Conservation (phyloP, 2,797 vertebrate species). For the Phataginus tricuspis region DNA sequence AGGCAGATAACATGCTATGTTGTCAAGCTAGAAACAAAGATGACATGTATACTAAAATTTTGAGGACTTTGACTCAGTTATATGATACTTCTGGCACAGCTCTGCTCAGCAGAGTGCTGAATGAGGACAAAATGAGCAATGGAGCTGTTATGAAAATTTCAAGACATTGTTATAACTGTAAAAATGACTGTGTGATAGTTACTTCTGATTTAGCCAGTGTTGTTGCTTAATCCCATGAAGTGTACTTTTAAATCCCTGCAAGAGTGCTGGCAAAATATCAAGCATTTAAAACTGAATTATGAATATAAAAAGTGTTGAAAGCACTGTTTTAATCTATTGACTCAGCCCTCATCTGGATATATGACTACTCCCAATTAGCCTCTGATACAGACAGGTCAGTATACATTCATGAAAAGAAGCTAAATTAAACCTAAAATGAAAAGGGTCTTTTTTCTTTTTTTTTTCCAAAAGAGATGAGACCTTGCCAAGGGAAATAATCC, state of each 20-base stretch:
- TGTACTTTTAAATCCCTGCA: background rate
- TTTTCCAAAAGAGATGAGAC: background rate
- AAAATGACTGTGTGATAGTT: background rate
- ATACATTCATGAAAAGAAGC: background rate
- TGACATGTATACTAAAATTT: rapidly evolving
- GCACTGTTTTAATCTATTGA: background rate
- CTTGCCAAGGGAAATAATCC: background rate
- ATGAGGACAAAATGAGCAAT: background rate
- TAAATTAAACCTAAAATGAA: background rate
- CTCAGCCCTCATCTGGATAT: background rate
- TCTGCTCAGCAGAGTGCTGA: background rate
- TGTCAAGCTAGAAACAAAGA: background rate
- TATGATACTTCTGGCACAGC: rapidly evolving
- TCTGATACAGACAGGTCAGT: background rate
- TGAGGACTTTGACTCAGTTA: background rate
- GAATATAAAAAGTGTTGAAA: background rate
- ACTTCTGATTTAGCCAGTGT: background rate
- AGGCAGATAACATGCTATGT: background rate
- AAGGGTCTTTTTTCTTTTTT: background rate
- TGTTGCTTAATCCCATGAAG: background rate
- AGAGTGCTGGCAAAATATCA: background rate
- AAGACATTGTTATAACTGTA: background rate
- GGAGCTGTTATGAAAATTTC: rapidly evolving
- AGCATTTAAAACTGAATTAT: background rate
- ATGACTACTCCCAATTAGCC: background rate